These are phyloP conservation scores for Archilochus colubris DNA, from an alignment of 2,113 vertebrate genomes.

Conservation along the genomic window DNA sequence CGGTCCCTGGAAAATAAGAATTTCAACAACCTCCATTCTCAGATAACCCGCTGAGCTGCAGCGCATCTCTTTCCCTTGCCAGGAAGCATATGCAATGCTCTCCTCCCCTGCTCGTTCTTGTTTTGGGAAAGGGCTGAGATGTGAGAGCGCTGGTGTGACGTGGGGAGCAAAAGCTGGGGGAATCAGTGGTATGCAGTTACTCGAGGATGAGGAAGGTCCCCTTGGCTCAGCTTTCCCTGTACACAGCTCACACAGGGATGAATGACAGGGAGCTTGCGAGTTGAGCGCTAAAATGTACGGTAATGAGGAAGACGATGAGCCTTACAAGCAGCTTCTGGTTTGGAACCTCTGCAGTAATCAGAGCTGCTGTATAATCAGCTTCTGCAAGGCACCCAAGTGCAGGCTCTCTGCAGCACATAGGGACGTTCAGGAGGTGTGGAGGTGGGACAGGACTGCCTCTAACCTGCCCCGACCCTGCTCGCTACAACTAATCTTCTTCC, in stretches of 20 bases:
- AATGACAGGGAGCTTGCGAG: not conserved
- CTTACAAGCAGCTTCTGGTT: not conserved
- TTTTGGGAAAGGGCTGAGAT: not conserved
- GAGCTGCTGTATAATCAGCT: not conserved
- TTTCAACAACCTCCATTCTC: conserved; percentile 20
- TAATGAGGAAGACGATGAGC: not conserved
- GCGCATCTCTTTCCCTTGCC: not conserved
- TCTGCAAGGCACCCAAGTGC: not conserved
- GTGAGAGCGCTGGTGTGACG: not conserved
- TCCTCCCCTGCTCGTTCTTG: not conserved
- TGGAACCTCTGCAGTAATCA: not conserved
- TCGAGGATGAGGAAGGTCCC: not conserved
- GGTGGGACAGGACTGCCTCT: not conserved
- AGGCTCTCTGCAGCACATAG: not conserved
- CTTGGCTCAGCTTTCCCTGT: not conserved
- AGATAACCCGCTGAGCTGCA: not conserved
- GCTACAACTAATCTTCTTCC: not conserved
- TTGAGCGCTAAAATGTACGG: rapidly evolving
- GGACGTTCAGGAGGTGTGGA: not conserved
- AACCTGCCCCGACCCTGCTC: not conserved
- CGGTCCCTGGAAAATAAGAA: conserved; percentile 19
- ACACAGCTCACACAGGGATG: not conserved
- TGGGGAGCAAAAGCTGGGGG: not conserved
- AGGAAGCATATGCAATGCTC: not conserved
- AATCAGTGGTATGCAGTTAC: not conserved